Evolutionary conservation across 2,888 invertebrate species (phyloP), one percentile per base, ranked within the genome.

Genomic region (Parasteatoda lunata): DNA sequence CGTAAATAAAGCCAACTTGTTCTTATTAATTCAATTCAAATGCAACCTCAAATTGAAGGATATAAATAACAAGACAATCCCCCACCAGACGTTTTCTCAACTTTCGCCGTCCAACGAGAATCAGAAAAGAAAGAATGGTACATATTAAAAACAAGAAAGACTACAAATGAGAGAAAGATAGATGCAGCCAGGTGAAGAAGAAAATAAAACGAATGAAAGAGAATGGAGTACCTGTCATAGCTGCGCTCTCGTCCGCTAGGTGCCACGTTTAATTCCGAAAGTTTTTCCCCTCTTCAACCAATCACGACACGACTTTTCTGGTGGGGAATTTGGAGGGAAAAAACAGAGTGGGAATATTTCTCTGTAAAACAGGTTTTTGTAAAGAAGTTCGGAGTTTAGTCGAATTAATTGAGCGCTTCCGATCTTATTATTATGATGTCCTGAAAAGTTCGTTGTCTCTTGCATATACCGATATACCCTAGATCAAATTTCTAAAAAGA

Each of bases 261-360:
- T 82, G 85, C 85, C 85, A 86, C 85, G 85, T 86, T 51, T 65
- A 65, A 70, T 75, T 47, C n/a, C n/a, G 45, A 75, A 80, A 76
- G 65, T 80, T 66, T 47, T 45, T 15, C 13, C 48, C 5, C 54
- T 65, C 59, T 4, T 48, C 54, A 54, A 13, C 78, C 66, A 66
- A 59, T 79, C 48, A 30, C 5, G 70, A 71, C 70, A 64, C 77
- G 77, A 54, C 3, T 11, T 51, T 30, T 64, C 54, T 54, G 45
- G n/a, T 65, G 70, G 79, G 68, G 70, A 69, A 49, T 64, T 64
- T 48, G 15, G 15, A 13, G 15, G 9, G 8, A 7, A n/a, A 47
- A 5, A 47, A 13, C 48, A 47, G 49, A 15, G 54, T 64, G 30
- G 54, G 72, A 71, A 54, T 51, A 66, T 79, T 73, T 51, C 6